Percentiles rank a stretch among this genome's conserved stretches.
Evolutionary conservation across 2,797 vertebrate genomes (phyloP).

Genomic region (Crocidura indochinensis): DNA sequence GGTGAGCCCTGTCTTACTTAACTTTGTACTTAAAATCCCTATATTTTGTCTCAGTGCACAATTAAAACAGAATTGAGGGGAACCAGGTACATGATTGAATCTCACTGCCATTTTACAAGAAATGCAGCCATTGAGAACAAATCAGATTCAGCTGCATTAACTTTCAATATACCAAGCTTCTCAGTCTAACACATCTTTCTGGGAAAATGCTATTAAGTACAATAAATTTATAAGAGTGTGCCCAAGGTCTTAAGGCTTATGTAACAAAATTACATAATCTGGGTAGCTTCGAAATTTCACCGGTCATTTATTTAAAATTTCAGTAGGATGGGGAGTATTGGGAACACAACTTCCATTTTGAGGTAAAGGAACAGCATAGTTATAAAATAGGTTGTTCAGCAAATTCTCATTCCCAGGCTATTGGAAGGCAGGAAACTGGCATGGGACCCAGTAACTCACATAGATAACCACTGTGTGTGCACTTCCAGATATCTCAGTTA

Average conservation of each 20-base stretch:
- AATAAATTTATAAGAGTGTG: neutral
- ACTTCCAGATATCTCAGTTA: too few relatives aligned
- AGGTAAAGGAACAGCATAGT: too few relatives aligned
- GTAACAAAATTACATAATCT: neutral
- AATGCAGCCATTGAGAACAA: neutral
- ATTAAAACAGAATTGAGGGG: neutral
- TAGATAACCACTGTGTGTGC: too few relatives aligned
- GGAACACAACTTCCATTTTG: too few relatives aligned
- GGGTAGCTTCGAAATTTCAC: neutral
- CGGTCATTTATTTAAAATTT: neutral
- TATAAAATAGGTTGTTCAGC: too few relatives aligned
- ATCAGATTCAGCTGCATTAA: neutral
- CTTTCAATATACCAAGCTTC: neutral
- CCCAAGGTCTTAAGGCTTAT: constrained; percentile 4
- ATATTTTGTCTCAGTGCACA: neutral
- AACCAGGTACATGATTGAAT: neutral
- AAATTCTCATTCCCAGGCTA: too few relatives aligned
- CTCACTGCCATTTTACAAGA: neutral
- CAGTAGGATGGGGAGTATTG: too few relatives aligned
- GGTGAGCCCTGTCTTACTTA: neutral
- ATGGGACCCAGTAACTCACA: too few relatives aligned
- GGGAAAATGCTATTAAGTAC: constrained; percentile 16
- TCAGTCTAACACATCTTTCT: constrained; percentile 9
- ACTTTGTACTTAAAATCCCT: neutral
- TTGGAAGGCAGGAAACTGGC: too few relatives aligned